Conservation (phyloP, 2,797 vertebrate species). For the Delichon dasypus region DNA sequence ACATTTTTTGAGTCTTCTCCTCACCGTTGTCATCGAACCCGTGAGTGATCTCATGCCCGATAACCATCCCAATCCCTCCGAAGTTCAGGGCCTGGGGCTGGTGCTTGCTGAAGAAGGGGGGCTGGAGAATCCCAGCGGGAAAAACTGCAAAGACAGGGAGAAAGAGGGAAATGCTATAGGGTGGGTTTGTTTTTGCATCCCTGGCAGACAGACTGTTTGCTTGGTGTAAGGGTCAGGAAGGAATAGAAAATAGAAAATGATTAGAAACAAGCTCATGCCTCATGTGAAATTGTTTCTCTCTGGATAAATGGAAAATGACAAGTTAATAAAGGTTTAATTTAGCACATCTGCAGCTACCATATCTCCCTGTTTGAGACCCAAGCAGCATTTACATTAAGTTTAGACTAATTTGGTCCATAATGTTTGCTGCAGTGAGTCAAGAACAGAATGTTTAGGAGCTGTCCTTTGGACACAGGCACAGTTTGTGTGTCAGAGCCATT, state of each 20-base stretch:
- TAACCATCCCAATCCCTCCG: slow-evolving; percentile 97
- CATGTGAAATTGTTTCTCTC: background rate
- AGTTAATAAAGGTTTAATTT: slow-evolving; percentile 14
- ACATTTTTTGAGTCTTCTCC: background rate
- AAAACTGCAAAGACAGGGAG: slow-evolving; percentile 81
- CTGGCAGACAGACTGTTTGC: background rate
- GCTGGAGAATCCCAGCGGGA: slow-evolving; percentile 96
- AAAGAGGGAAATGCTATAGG: background rate
- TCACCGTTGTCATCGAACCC: slow-evolving; percentile 95
- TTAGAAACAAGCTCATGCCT: background rate
- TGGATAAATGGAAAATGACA: background rate
- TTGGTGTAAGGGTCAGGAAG: background rate
- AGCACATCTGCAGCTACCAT: background rate
- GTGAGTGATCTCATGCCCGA: slow-evolving; percentile 95
- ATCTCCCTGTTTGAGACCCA: background rate
- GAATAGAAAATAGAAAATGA: background rate
- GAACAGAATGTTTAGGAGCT: background rate
- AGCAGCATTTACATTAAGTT: background rate
- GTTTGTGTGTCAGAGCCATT: background rate
- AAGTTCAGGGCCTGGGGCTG: slow-evolving; percentile 96
- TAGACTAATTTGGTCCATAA: background rate
- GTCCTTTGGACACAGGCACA: background rate
- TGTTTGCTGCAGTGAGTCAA: background rate
- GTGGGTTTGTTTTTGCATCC: background rate
- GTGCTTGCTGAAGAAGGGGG: slow-evolving; percentile 95